Conservation (phyloP, 2,888 invertebrate genomes). For the Linyphia triangularis region DNA sequence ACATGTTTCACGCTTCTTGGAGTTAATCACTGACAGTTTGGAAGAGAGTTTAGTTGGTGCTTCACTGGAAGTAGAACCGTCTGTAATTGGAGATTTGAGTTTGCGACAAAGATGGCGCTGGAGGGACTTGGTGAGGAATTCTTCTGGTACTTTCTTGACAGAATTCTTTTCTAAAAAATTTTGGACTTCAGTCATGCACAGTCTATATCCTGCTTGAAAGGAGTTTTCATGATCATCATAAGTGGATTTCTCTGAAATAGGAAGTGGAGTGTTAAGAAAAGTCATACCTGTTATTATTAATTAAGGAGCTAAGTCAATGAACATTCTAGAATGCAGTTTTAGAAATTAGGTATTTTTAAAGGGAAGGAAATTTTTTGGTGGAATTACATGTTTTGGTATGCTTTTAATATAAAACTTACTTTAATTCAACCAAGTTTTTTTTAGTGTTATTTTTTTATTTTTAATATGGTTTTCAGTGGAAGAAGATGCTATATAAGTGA, state of each 20-base stretch:
- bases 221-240: background rate
- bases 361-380: no score
- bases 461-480: no score
- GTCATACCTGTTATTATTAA: no score
- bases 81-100: background rate
- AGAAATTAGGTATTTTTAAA: no score
- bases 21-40: no score
- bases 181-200: slow-evolving; percentile 55
- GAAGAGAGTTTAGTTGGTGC: background rate
- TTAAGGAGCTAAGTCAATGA: no score
- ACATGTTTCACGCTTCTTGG: background rate
- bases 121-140: background rate
- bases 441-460: no score
- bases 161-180: slow-evolving; percentile 20
- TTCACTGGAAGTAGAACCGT: background rate
- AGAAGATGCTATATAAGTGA: no score
- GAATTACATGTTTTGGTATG: no score
- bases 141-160: background rate
- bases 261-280: background rate
- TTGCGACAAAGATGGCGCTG: background rate
- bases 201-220: slow-evolving; percentile 52
- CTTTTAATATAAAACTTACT: no score
- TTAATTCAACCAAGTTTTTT: no score
- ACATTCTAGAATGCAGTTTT: no score
- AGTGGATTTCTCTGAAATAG: background rate